Evolutionary conservation across 2,888 invertebrate genomes (phyloP).

Genomic region (Muschampia plurimacula): DNA sequence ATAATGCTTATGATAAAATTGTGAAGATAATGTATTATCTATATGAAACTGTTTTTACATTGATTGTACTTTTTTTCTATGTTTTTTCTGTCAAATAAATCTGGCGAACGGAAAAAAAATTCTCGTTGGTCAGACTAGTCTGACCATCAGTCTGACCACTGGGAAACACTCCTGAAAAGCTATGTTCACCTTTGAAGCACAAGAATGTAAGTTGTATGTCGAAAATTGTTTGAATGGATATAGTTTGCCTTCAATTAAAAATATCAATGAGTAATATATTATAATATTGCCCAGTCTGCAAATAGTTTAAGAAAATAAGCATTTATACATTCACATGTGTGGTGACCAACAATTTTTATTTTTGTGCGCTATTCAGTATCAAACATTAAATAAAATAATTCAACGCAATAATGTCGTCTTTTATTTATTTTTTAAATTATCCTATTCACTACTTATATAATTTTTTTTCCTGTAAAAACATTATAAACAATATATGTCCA

Average conservation of each 20-base stretch:
- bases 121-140: no score
- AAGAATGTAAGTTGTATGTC: constrained; percentile 41
- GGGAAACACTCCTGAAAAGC: background rate
- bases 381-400: constrained; percentile 74
- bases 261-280: constrained; percentile 29
- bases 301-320: constrained; percentile 66
- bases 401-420: constrained; percentile 54
- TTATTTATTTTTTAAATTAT: constrained; percentile 44
- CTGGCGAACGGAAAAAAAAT: no score
- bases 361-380: constrained; percentile 74
- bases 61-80: no score
- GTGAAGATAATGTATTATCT: no score
- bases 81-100: no score
- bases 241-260: constrained; percentile 24
- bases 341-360: constrained; percentile 69
- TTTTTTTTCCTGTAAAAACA: constrained; percentile 67
- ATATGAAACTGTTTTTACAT: no score
- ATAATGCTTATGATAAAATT: no score
- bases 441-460: constrained; percentile 54
- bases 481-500: constrained; percentile 74
- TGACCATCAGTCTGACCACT: no score
- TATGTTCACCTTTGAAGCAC: background rate
- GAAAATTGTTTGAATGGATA: constrained; percentile 51
- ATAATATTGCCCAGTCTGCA: constrained; percentile 60
- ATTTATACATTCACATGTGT: constrained; percentile 74